Conservation (phyloP, 1,140 invertebrate species). For the Pantala flavescens region DNA sequence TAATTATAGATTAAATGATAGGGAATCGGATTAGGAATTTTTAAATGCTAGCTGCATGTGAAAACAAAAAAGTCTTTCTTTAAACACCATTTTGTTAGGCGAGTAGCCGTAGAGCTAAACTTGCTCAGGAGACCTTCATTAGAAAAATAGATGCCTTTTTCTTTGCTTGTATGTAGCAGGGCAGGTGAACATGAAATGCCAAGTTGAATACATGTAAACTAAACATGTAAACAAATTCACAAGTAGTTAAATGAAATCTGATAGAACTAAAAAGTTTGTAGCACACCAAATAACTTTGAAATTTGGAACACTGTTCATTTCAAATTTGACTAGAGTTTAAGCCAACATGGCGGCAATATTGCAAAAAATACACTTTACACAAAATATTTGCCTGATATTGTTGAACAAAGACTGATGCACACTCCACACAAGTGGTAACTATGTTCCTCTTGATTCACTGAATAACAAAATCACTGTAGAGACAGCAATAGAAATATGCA, state of each 20-base stretch:
- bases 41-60: background rate
- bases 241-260: background rate
- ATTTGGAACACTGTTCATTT: background rate
- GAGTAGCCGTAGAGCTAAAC: background rate
- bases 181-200: constrained; percentile 7
- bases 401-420: background rate
- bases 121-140: constrained; percentile 1
- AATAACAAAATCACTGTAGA: background rate
- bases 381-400: background rate
- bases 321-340: background rate
- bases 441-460: background rate
- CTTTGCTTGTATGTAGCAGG: background rate
- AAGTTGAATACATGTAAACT: background rate
- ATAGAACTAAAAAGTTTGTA: background rate
- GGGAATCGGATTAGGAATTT: background rate
- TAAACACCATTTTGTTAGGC: background rate
- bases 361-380: constrained; percentile 10
- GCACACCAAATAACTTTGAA: background rate
- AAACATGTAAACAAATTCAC: background rate
- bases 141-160: constrained; percentile 8
- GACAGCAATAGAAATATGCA: background rate
- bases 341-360: constrained; percentile 4
- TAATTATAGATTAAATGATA: background rate
- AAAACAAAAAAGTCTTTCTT: background rate
- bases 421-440: background rate